Evolutionary conservation across 2,888 invertebrate species (phyloP).

Genomic region (Drosophila koepferae): DNA sequence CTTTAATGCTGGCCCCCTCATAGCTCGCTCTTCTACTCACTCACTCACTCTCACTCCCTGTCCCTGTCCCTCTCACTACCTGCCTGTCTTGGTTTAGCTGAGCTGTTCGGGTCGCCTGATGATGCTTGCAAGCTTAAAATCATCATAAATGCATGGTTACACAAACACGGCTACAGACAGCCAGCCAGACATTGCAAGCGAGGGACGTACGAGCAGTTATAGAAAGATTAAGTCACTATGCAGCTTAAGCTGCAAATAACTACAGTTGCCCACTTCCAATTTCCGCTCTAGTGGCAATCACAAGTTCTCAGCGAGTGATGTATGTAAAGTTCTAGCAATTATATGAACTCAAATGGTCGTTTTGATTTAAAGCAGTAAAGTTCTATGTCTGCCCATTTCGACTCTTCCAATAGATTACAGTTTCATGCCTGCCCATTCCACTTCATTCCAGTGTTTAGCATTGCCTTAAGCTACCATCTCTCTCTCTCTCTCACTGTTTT

Average conservation of each 20-base stretch:
- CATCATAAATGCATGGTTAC: conserved; percentile 80
- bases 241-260: neutral
- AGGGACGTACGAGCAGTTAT: conserved; percentile 7
- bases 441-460: neutral
- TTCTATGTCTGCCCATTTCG: neutral
- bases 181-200: conserved; percentile 21
- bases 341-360: neutral
- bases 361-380: neutral
- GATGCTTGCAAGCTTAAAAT: conserved; percentile 78
- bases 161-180: conserved; percentile 46
- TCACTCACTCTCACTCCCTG: neutral
- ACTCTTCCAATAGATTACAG: neutral
- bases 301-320: neutral
- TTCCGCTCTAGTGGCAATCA: no score
- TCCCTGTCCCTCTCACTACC: neutral
- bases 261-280: neutral
- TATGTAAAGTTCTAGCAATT: neutral
- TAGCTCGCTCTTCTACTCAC: no score
- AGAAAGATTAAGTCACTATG: neutral
- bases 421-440: neutral
- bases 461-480: neutral
- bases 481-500: neutral
- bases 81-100: conserved; percentile 8
- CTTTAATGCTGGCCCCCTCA: conserved; percentile 46
- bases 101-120: conserved; percentile 38